These are phyloP conservation scores for Xestobium rufovillosum DNA, from an alignment of 2,888 invertebrate species.

Conservation along the genomic window DNA sequence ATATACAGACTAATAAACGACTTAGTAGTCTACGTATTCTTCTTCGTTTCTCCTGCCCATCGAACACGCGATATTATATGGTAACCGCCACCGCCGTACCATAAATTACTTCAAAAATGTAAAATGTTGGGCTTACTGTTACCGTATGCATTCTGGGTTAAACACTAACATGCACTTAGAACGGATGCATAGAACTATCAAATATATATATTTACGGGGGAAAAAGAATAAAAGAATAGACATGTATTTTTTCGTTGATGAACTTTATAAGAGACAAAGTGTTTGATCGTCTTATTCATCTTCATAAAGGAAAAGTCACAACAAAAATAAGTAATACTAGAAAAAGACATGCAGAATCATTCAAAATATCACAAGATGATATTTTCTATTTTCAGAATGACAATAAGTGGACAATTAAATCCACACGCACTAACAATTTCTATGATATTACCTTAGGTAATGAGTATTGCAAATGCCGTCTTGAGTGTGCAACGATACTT, in stretches of 20 bases:
- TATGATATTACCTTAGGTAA: slow-evolving; percentile 9
- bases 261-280: slow-evolving; percentile 24
- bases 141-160: slow-evolving; percentile 10
- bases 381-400: slow-evolving; percentile 6
- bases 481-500: too few relatives aligned
- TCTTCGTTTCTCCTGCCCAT: too few relatives aligned
- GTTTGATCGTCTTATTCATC: slow-evolving; percentile 20
- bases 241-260: slow-evolving; percentile 22
- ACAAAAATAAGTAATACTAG: slow-evolving; percentile 16
- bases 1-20: too few relatives aligned
- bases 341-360: slow-evolving; percentile 14
- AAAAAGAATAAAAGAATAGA: slow-evolving; percentile 24
- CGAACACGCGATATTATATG: too few relatives aligned
- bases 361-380: slow-evolving; percentile 5
- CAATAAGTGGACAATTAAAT: slow-evolving; percentile 12
- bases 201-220: slow-evolving; percentile 22
- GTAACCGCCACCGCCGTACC: too few relatives aligned
- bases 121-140: slow-evolving; percentile 21
- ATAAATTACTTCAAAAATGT: slow-evolving; percentile 18
- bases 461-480: slow-evolving; percentile 14
- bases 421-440: slow-evolving; percentile 6
- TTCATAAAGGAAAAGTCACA: slow-evolving; percentile 24
- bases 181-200: too few relatives aligned
- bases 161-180: too few relatives aligned
- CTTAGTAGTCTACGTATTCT: too few relatives aligned